These are phyloP conservation scores for Cyprinus carpio DNA, from an alignment of 2,113 vertebrate genomes.

Conservation along the genomic window DNA sequence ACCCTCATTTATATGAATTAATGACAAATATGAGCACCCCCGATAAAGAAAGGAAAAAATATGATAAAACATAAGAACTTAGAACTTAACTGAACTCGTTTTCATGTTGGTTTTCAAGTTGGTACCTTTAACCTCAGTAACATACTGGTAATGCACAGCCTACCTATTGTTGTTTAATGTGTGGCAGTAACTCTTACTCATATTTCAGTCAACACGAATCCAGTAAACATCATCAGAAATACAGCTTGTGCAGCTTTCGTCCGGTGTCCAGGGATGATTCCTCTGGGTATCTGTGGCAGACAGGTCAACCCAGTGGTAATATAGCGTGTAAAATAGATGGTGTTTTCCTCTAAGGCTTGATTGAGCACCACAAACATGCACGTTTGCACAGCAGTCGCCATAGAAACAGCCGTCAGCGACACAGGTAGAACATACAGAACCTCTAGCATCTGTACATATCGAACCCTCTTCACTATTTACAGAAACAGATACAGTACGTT, in stretches of 20 bases:
- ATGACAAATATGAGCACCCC: not conserved
- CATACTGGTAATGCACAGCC: not conserved
- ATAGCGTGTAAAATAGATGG: constrained; percentile 9
- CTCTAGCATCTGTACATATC: constrained; percentile 35
- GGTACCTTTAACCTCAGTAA: not conserved
- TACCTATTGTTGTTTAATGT: no score
- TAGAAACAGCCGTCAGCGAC: constrained; percentile 48
- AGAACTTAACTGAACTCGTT: not conserved
- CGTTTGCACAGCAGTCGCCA: constrained; percentile 48
- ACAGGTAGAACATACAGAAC: constrained; percentile 32
- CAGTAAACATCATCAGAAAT: not conserved
- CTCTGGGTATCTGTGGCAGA: not conserved
- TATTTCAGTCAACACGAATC: no score
- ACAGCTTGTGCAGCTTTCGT: not conserved
- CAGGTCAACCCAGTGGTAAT: not conserved
- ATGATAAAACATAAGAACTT: not conserved
- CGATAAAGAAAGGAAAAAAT: no score
- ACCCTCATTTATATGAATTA: not conserved
- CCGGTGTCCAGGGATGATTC: not conserved
- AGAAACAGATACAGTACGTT: no score
- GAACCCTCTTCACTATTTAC: constrained; percentile 38
- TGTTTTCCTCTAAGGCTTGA: constrained; percentile 20
- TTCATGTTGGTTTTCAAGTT: no score
- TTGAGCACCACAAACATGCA: constrained; percentile 36
- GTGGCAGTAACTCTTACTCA: no score